phyloP scores from a whole-genome alignment of 2,797 vertebrate genomes.

The Artibeus jamaicensis region DNA sequence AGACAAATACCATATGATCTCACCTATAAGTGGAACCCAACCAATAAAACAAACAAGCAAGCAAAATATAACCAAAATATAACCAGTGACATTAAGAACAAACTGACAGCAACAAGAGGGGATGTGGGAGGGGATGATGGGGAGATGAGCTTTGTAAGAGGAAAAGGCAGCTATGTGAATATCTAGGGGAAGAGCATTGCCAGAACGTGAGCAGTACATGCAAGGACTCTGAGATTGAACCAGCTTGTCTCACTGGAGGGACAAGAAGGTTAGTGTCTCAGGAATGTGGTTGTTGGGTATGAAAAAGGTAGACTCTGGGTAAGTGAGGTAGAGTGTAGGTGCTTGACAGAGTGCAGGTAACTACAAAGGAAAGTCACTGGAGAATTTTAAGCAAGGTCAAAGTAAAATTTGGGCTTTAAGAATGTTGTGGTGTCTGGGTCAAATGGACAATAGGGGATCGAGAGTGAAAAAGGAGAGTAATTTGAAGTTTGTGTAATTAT shows the following conservation, averaged over 20 bases:
- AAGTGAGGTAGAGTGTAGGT: not conserved
- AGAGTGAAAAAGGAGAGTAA: not conserved
- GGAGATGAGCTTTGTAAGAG: not conserved
- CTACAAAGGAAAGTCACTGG: not conserved
- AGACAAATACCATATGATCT: no score
- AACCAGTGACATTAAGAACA: no score
- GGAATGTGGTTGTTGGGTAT: not conserved
- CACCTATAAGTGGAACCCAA: no score
- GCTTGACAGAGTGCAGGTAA: not conserved
- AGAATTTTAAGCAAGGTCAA: not conserved
- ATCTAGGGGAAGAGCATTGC: not conserved
- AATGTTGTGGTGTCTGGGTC: not conserved
- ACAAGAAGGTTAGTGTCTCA: not conserved
- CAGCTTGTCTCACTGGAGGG: not conserved
- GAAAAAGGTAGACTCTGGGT: not conserved
- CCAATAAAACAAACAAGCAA: no score
- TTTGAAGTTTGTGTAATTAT: conserved; percentile 5
- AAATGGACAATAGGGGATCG: not conserved
- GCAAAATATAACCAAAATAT: no score
- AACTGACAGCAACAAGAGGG: no score
- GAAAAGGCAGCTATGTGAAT: not conserved
- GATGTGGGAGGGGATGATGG: no score
- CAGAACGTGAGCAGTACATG: not conserved
- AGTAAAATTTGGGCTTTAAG: not conserved
- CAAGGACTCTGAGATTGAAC: not conserved